Percentiles rank a stretch among this genome's conserved stretches.
Conservation (phyloP, 2,113 vertebrate species). For the Muntiacus reevesi region DNA sequence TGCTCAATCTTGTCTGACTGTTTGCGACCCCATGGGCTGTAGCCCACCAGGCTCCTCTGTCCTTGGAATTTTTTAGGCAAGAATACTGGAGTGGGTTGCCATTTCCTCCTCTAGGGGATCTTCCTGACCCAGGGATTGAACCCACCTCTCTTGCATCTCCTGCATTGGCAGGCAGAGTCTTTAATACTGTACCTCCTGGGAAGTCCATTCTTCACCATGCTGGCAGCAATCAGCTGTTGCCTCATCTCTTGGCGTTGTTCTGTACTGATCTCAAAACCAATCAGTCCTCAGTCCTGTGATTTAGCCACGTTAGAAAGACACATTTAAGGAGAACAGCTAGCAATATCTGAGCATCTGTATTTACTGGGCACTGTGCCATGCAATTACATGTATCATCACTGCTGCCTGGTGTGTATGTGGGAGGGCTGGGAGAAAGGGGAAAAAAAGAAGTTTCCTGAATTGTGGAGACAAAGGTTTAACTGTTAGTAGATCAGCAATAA, state of each 20-base stretch:
- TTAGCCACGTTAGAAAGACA: neutral
- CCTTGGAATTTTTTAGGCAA: neutral
- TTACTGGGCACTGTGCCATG: neutral
- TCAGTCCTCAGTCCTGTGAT: neutral
- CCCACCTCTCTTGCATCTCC: neutral
- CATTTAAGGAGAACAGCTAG: neutral
- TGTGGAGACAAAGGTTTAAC: neutral
- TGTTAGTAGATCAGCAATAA: neutral
- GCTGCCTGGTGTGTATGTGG: fast-evolving
- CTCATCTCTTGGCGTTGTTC: neutral
- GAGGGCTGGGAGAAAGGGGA: neutral
- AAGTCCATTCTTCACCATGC: neutral
- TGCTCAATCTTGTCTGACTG: neutral
- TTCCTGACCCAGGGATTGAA: neutral
- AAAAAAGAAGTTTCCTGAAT: neutral
- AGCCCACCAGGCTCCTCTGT: neutral
- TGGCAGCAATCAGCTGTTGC: neutral
- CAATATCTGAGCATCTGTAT: neutral
- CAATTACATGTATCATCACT: neutral
- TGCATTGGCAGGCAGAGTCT: neutral
- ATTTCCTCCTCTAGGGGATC: no score
- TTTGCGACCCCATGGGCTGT: neutral
- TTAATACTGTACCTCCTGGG: neutral
- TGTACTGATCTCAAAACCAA: neutral
- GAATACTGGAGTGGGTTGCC: neutral